Percentiles rank a stretch among this genome's conserved stretches.
These are phyloP conservation scores for Pristiophorus japonicus DNA, from an alignment of 2,113 vertebrate species.

Conservation along the genomic window DNA sequence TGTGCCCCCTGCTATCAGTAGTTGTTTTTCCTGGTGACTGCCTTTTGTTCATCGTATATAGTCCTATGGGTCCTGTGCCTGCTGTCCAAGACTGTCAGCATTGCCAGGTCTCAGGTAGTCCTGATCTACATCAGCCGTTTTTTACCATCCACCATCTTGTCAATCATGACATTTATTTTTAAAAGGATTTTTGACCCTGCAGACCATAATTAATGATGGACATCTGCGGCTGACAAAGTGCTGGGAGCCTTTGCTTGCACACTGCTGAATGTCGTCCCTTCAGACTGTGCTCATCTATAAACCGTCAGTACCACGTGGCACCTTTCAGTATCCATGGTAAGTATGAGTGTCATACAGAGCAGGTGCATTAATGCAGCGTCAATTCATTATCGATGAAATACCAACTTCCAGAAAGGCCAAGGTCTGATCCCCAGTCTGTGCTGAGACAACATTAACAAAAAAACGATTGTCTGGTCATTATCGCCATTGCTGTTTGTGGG, in stretches of 20 bases:
- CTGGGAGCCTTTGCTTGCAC: neutral
- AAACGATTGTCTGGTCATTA: no score
- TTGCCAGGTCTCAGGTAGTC: neutral
- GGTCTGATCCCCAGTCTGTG: neutral
- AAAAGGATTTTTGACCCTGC: neutral
- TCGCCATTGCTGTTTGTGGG: no score
- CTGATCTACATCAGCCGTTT: neutral
- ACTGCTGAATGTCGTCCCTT: neutral
- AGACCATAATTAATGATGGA: conserved; percentile 13
- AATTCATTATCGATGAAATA: neutral
- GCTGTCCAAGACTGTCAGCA: neutral
- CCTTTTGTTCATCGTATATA: neutral
- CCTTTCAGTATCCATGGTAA: no score
- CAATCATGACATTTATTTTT: neutral
- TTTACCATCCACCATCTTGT: neutral
- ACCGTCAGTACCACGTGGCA: neutral
- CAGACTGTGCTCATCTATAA: neutral
- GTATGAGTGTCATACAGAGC: neutral
- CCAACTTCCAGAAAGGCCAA: neutral
- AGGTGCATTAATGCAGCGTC: neutral
- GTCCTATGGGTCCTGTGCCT: neutral
- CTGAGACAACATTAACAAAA: no score
- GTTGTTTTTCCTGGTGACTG: neutral
- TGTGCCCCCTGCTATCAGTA: neutral
- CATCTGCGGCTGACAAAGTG: neutral